These are phyloP conservation scores for Apantesis nais DNA, from an alignment of 2,888 invertebrate genomes.

Conservation along the genomic window DNA sequence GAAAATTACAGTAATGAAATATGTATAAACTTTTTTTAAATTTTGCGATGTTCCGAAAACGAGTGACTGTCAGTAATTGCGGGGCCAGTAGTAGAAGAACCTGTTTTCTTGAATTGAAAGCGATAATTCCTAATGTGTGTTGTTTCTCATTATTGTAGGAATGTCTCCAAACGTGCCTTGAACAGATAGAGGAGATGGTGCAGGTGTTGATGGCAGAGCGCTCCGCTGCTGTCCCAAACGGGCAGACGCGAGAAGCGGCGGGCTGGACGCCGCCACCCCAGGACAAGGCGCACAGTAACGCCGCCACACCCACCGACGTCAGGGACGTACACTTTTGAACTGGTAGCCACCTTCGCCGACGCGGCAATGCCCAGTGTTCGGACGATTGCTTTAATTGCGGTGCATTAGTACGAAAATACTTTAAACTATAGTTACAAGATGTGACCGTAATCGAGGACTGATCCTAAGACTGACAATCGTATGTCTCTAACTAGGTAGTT, in stretches of 20 bases:
- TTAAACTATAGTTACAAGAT: conserved; percentile 76
- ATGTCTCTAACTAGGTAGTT: conserved; percentile 78
- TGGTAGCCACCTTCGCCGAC: conserved; percentile 24
- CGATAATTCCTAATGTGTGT: neutral
- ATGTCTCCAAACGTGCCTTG: conserved; percentile 91
- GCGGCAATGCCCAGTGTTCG: conserved; percentile 41
- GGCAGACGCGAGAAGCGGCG: conserved; percentile 71
- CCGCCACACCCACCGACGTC: conserved; percentile 94
- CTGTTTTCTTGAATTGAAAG: neutral
- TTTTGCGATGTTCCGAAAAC: neutral
- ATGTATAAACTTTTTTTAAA: neutral
- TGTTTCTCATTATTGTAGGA: conserved; percentile 86
- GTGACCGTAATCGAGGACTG: conserved; percentile 81
- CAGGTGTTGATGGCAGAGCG: conserved; percentile 84
- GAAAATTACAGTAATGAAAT: neutral
- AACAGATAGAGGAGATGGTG: conserved; percentile 92
- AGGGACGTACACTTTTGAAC: conserved; percentile 92
- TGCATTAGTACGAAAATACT: conserved; percentile 83
- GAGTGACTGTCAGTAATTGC: neutral
- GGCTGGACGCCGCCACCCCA: conserved; percentile 81
- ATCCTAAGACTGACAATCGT: conserved; percentile 82
- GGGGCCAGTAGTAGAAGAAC: neutral
- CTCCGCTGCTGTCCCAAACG: conserved; percentile 75
- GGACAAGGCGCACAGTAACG: conserved; percentile 89
- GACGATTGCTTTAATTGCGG: conserved; percentile 71